Conservation (phyloP, 2,113 vertebrate genomes). For the Xenotilapia caudafasciata region DNA sequence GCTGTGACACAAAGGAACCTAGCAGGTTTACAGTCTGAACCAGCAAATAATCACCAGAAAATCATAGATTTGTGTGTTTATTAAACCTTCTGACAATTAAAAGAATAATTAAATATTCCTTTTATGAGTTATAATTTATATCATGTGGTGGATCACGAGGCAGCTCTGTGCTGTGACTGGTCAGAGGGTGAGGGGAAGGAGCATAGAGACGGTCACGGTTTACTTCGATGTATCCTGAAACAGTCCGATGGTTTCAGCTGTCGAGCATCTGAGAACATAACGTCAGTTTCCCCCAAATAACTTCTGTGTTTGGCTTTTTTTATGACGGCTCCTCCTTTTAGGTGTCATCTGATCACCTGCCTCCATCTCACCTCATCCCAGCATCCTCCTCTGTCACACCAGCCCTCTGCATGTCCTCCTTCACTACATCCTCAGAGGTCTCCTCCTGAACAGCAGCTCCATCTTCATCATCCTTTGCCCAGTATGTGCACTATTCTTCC, state of each 20-base stretch:
- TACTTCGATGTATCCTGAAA: neutral
- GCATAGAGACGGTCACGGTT: neutral
- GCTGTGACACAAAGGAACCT: neutral
- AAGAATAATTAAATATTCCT: neutral
- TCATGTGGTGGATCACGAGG: neutral
- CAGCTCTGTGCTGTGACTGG: neutral
- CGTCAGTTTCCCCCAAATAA: neutral
- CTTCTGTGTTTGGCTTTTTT: neutral
- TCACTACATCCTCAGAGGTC: neutral
- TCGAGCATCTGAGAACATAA: neutral
- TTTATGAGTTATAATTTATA: neutral
- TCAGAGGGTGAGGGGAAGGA: neutral
- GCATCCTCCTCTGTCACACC: neutral
- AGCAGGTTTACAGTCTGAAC: neutral
- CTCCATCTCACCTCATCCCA: fast-evolving
- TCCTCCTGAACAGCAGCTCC: neutral
- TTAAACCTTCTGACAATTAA: neutral
- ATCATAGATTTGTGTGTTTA: neutral
- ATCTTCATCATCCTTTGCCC: neutral
- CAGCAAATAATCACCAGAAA: neutral
- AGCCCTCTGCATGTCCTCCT: neutral
- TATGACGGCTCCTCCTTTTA: fast-evolving
- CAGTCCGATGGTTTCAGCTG: neutral
- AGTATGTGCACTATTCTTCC: no score
- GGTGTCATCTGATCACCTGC: neutral